Percentiles rank a stretch among this genome's conserved stretches.
phyloP scores from a whole-genome alignment of 1,140 invertebrate genomes.

The Nixonia krombeini region DNA sequence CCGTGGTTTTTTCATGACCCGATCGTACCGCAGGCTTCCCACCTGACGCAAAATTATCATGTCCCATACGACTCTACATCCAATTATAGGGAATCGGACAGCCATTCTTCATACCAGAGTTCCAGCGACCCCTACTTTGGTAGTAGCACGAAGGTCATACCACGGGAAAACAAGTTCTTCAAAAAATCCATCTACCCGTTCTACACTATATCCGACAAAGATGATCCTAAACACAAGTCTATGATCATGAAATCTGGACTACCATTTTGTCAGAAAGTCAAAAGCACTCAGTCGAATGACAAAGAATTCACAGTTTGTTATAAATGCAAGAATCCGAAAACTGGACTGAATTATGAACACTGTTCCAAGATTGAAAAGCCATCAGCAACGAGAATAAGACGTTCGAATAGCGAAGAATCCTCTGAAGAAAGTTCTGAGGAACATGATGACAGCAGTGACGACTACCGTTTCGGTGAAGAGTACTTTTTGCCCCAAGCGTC shows the following conservation, averaged over 20 bases:
- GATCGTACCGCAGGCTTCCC: conserved; percentile 16
- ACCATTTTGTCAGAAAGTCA: conserved; percentile 51
- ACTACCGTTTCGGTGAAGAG: conserved; percentile 58
- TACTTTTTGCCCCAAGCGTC: conserved; percentile 54
- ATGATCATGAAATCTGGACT: conserved; percentile 41
- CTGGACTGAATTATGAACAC: conserved; percentile 68
- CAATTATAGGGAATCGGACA: conserved; percentile 13
- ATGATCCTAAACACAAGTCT: conserved; percentile 31
- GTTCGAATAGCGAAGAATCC: neutral
- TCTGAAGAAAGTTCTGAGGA: neutral
- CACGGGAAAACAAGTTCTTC: conserved; percentile 50
- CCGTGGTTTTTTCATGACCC: conserved; percentile 24
- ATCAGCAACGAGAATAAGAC: neutral
- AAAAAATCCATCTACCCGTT: conserved; percentile 50
- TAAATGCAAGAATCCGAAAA: conserved; percentile 69
- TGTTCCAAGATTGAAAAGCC: conserved; percentile 76
- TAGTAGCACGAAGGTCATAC: conserved; percentile 37
- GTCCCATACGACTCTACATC: no score
- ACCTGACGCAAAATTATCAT: conserved; percentile 18
- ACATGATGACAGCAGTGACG: neutral
- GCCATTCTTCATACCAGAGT: conserved; percentile 4
- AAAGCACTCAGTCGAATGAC: conserved; percentile 9
- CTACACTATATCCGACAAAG: conserved; percentile 27
- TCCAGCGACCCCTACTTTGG: conserved; percentile 10
- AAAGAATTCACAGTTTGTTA: conserved; percentile 71